Conservation (phyloP, 2,113 vertebrate species). For the Pelvicachromis taeniatus region DNA sequence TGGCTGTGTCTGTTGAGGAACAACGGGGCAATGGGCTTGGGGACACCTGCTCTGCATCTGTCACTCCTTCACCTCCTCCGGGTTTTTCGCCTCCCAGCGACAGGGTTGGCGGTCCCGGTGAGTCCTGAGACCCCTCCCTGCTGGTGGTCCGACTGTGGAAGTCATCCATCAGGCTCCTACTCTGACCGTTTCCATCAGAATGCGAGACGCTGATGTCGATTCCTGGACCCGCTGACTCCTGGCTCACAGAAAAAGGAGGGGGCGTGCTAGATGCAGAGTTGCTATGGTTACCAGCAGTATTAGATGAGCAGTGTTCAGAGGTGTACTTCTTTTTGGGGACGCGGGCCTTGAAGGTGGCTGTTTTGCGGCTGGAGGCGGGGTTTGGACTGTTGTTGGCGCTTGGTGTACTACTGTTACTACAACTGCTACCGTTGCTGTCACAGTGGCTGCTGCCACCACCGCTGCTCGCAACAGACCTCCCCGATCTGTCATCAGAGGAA, state of each 20-base stretch:
- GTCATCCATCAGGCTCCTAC: slow-evolving; percentile 32
- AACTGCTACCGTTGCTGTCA: slow-evolving; percentile 55
- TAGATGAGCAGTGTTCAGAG: slow-evolving; percentile 75
- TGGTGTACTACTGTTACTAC: slow-evolving; percentile 70
- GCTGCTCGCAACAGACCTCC: slow-evolving; percentile 38
- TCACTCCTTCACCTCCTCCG: slow-evolving; percentile 7
- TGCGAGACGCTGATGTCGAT: slow-evolving; percentile 13
- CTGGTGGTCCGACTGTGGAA: slow-evolving; percentile 8
- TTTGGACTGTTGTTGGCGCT: slow-evolving; percentile 78
- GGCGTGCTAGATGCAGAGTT: slow-evolving; percentile 50
- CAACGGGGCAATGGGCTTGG: slow-evolving; percentile 76
- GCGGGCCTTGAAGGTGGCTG: slow-evolving; percentile 86
- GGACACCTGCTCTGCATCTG: slow-evolving; percentile 46
- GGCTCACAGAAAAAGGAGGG: slow-evolving; percentile 36
- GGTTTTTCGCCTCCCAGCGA: slow-evolving; percentile 41
- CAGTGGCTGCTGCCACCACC: slow-evolving; percentile 36
- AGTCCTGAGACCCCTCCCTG: slow-evolving; percentile 27
- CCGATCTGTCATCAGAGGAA: slow-evolving; percentile 45
- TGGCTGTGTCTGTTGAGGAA: slow-evolving; percentile 89
- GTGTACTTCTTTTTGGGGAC: slow-evolving; percentile 89
- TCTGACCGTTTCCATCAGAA: slow-evolving; percentile 26
- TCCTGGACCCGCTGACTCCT: slow-evolving; percentile 32
- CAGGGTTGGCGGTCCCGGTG: slow-evolving; percentile 55
- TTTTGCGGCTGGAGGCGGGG: slow-evolving; percentile 80
- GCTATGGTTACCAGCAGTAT: slow-evolving; percentile 57